Evolutionary conservation across 2,888 invertebrate genomes (phyloP).

Genomic region (Barypeithes pellucidus): DNA sequence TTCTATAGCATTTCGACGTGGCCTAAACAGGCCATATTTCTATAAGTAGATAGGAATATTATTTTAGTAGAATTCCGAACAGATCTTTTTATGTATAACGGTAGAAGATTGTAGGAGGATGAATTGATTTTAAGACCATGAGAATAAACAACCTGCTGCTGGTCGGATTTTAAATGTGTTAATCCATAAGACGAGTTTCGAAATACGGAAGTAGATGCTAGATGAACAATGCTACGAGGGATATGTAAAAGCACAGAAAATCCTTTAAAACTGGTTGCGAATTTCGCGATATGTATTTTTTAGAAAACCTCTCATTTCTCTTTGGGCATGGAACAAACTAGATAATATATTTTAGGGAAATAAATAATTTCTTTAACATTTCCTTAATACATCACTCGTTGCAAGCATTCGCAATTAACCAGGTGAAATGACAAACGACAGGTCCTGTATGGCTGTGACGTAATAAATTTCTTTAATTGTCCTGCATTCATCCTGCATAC

Average conservation of each 20-base stretch:
- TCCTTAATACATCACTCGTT: background rate
- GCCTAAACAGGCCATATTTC: conserved; percentile 38
- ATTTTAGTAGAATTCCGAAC: conserved; percentile 28
- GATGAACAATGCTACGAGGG: background rate
- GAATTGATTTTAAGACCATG: conserved; percentile 26
- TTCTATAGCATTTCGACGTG: conserved; percentile 48
- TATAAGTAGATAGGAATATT: conserved; percentile 45
- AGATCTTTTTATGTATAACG: conserved; percentile 38
- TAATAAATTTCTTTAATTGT: conserved; percentile 42
- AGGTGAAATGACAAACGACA: conserved; percentile 35
- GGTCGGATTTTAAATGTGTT: conserved; percentile 14
- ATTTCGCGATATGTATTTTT: no score
- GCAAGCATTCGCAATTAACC: conserved; percentile 11
- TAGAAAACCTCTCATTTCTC: no score
- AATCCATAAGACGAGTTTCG: conserved; percentile 1
- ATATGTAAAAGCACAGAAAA: no score
- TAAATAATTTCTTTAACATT: background rate
- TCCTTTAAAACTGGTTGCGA: no score
- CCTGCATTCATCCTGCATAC: conserved; percentile 39
- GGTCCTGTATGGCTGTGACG: conserved; percentile 24
- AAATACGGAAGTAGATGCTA: background rate
- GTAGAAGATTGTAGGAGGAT: conserved; percentile 42
- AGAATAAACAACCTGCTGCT: conserved; percentile 1
- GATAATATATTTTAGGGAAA: no score
- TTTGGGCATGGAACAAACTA: no score